Conservation (phyloP, 1,140 invertebrate genomes). For the Brachionus asplanchnoidis region DNA sequence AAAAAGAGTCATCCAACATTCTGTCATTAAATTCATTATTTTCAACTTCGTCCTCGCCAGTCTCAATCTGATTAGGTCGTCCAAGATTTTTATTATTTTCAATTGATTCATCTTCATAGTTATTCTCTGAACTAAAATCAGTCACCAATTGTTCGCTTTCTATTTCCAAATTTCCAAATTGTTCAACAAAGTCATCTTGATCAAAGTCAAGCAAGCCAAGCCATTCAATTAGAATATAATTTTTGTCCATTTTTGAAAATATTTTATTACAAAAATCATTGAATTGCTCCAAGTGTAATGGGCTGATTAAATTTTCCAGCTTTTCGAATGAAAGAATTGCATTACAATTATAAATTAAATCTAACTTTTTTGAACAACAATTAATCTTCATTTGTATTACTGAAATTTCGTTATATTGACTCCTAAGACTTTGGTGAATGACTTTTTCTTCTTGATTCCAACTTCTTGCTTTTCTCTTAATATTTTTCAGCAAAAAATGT, state of each 20-base stretch:
- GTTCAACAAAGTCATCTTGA: background rate
- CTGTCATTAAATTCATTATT: background rate
- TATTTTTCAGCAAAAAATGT: background rate
- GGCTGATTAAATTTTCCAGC: background rate
- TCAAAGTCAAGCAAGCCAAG: background rate
- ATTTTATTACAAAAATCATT: background rate
- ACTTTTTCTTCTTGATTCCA: background rate
- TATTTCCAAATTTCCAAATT: background rate
- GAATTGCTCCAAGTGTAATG: background rate
- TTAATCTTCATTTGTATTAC: background rate
- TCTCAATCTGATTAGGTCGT: background rate
- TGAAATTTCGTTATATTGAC: background rate
- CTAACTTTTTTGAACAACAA: background rate
- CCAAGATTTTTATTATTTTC: too few relatives aligned
- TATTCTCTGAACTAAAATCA: background rate
- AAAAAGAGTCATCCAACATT: constrained; percentile 24
- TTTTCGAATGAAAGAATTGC: background rate
- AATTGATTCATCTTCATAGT: background rate
- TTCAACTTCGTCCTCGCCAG: background rate
- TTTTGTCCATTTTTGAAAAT: background rate
- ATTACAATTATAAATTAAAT: background rate
- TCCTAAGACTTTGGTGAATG: background rate
- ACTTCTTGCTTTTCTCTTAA: background rate
- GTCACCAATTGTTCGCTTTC: background rate
- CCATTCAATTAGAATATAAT: background rate